Base-by-base conservation (phyloP, 2,113 vertebrate genomes). In the Trachemys scripta region DNA sequence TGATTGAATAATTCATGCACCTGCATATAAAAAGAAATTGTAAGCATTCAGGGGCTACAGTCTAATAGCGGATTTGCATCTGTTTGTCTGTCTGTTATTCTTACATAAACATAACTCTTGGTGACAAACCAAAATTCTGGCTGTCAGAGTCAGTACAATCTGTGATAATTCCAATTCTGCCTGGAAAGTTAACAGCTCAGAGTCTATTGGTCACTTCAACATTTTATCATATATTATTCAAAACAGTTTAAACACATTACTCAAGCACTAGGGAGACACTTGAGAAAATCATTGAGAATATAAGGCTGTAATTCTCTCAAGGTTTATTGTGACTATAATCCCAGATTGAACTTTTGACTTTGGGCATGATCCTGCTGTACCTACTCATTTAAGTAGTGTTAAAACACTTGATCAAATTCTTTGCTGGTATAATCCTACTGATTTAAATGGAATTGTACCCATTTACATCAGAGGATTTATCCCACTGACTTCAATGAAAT, bases 151-250 rank as follows among this genome's bases (percentile, higher is more conserved):
- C 2, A 78, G 9, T 0, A 2, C 1, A 65, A 50, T 50, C 45
- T 62, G 57, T 22, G 45, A 56, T 47, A 38, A 45, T 45, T 45
- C 45, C 45, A 45, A 45, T 45, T 45, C 45, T 45, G 45, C 45
- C 45, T 45, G 45, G 45, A 45, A 45, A 45, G 45, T 45, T 5
- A 76, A 85, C 84, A 95, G 69, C 87, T 96, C 50, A 85, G 88
- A 6, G 56, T 56, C 82, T 90, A 54, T 14, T 16, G 59, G 87
- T 79, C 90, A 83, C 47, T 95, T 49, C 65, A 84, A 93, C 59
- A 87, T 80, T n/a, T 76, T 76, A 65, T 87, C 82, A 96, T 94
- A 87, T 75, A 89, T 51, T 59, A 92, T 27, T 12, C 56, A 81
- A 92, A 89, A 89, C 45, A 88, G 57, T 56, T 54, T 62, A 29